Conservation (phyloP, 1,140 invertebrate species). For the Hermetia illucens region DNA sequence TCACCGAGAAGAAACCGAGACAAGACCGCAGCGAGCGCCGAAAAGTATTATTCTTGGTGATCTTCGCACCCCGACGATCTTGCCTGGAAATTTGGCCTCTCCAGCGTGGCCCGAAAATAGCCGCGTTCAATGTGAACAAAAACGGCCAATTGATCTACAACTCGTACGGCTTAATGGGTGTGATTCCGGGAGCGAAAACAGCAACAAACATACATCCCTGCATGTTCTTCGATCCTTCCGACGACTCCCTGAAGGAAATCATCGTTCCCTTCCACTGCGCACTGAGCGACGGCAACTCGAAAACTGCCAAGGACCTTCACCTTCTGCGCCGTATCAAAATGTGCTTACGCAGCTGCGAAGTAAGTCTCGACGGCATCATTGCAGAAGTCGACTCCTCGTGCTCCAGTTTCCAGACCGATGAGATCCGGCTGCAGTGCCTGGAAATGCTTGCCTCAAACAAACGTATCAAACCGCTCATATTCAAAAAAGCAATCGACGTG, state of each 20-base stretch:
- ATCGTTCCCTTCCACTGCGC: conserved; percentile 81
- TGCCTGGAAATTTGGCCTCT: conserved; percentile 76
- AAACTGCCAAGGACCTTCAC: conserved; percentile 74
- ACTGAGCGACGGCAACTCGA: conserved; percentile 73
- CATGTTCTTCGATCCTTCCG: conserved; percentile 68
- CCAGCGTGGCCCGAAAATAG: conserved; percentile 74
- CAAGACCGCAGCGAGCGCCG: conserved; percentile 25
- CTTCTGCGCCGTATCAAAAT: conserved; percentile 64
- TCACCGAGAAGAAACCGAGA: conserved; percentile 26
- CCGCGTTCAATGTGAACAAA: conserved; percentile 78
- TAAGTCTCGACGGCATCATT: conserved; percentile 34
- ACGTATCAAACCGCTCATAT: too few species aligned
- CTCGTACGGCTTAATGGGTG: conserved; percentile 62
- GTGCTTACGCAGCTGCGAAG: conserved; percentile 40
- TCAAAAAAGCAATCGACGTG: background rate
- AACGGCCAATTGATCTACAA: conserved; percentile 63
- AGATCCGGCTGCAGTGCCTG: conserved; percentile 53
- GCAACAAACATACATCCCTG: conserved; percentile 45
- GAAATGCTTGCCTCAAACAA: conserved; percentile 52
- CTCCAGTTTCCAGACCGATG: conserved; percentile 55
- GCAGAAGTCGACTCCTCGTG: conserved; percentile 38
- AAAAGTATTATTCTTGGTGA: conserved; percentile 62
- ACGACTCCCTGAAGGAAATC: conserved; percentile 59
- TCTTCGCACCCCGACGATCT: conserved; percentile 73
- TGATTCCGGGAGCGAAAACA: conserved; percentile 31